Conservation (phyloP, 2,888 invertebrate species). For the Nomada goodeniana region DNA sequence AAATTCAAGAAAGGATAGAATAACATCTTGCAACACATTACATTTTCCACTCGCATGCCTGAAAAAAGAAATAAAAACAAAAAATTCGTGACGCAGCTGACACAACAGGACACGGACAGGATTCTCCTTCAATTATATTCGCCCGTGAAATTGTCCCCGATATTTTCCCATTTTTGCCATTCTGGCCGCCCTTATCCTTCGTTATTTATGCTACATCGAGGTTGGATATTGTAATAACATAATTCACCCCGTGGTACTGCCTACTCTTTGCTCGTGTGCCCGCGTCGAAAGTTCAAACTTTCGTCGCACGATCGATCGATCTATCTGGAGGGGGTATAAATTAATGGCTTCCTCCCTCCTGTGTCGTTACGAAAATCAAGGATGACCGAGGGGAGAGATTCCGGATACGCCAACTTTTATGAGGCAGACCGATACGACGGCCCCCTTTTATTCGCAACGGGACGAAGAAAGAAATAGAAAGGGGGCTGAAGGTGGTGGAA, state of each 20-base stretch:
- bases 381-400: constrained; percentile 46
- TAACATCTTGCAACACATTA: too few species aligned
- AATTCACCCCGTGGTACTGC: not conserved
- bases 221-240: constrained; percentile 18
- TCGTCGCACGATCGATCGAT: constrained; percentile 64
- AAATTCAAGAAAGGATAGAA: too few species aligned
- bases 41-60: too few species aligned
- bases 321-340: constrained; percentile 63
- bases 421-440: constrained; percentile 49
- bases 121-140: not conserved
- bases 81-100: not conserved
- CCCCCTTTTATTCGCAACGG: constrained; percentile 40
- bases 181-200: not conserved
- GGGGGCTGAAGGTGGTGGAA: not conserved
- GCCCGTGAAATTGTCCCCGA: not conserved
- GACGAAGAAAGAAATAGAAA: constrained; percentile 37
- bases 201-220: not conserved
- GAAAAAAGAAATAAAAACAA: not conserved
- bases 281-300: constrained; percentile 45
- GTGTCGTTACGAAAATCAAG: constrained; percentile 63
- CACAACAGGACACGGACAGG: not conserved
- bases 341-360: constrained; percentile 68
- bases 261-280: not conserved
- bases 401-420: constrained; percentile 62
- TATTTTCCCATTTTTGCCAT: not conserved